Base-by-base conservation (phyloP, 2,113 vertebrate species). In the Otocyon megalotis region DNA sequence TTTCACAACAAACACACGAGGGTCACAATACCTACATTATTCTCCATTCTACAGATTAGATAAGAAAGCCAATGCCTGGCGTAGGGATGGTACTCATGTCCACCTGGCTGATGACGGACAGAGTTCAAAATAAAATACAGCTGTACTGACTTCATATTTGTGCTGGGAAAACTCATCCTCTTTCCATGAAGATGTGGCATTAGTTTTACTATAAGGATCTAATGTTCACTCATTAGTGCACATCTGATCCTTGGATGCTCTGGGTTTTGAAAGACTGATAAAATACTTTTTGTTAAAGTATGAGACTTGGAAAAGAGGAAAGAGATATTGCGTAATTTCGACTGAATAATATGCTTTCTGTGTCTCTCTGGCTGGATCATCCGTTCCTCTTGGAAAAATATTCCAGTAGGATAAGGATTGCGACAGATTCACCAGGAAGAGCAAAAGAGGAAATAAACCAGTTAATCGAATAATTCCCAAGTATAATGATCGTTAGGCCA, bases 271-370 rank as follows among this genome's bases (percentile, higher is more conserved):
- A 50, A 88, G 50, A 93, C 35, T n/a, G 48, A 5, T 37, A 60
- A 88, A 74, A 62, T 93, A 48, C 88, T 80, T 93, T 96, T 95
- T 93, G 28, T 50, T 60, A 30, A 91, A 85, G 4, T 60, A 17
- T 58, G 60, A 16, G 43, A 72, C 26, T 80, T 67, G 37, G 69
- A 93, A 91, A n/a, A 72, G 60, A 95, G 62, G 50, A 95, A 93
- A 67, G 48, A 74, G 8, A 17, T 89, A 19, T 74, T 67, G 85
- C 80, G 62, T 89, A 92, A 95, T 79, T 35, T 88, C 58, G n/a
- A 69, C 79, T 60, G 69, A 90, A 30, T 94, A 67, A 74, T 88
- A 93, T 43, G 48, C 14, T 97, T 90, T 87, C 28, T 79, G 14
- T 94, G 37, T 95, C 43, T 84, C 50, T 91, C 53, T 86, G 22